Conservation (phyloP, 2,888 invertebrate species). For the Nycteola revayana region DNA sequence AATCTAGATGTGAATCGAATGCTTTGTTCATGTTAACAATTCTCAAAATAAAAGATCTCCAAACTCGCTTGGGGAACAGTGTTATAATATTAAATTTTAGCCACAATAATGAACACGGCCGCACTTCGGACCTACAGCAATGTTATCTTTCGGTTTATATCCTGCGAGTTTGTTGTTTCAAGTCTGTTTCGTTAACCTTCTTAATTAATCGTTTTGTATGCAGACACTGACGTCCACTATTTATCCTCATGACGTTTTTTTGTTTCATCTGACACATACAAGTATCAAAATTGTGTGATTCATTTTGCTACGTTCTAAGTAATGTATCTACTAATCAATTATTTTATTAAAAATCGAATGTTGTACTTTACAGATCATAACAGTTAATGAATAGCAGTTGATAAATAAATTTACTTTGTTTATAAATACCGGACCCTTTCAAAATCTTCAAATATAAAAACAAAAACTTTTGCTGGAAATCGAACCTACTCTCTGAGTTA, state of each 20-base stretch:
- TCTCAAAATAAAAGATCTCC: constrained; percentile 18
- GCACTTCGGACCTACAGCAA: constrained; percentile 37
- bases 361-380: too few relatives aligned
- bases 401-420: too few relatives aligned
- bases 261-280: constrained; percentile 38
- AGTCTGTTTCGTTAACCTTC: constrained; percentile 64
- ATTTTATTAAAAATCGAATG: too few relatives aligned
- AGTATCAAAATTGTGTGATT: constrained; percentile 26
- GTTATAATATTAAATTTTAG: constrained; percentile 40
- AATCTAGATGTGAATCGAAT: constrained; percentile 17
- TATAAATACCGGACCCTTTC: too few relatives aligned
- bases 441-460: too few relatives aligned
- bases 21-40: constrained; percentile 18
- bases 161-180: constrained; percentile 44
- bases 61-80: constrained; percentile 22
- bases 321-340: too few relatives aligned
- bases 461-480: too few relatives aligned
- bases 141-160: constrained; percentile 53
- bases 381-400: too few relatives aligned
- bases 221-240: constrained; percentile 44
- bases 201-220: constrained; percentile 76
- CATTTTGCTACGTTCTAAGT: constrained; percentile 25
- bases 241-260: constrained; percentile 45
- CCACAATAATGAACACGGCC: constrained; percentile 49
- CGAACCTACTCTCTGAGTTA: too few relatives aligned